phyloP scores from a whole-genome alignment of 2,888 invertebrate species.

The Cephus spinipes region DNA sequence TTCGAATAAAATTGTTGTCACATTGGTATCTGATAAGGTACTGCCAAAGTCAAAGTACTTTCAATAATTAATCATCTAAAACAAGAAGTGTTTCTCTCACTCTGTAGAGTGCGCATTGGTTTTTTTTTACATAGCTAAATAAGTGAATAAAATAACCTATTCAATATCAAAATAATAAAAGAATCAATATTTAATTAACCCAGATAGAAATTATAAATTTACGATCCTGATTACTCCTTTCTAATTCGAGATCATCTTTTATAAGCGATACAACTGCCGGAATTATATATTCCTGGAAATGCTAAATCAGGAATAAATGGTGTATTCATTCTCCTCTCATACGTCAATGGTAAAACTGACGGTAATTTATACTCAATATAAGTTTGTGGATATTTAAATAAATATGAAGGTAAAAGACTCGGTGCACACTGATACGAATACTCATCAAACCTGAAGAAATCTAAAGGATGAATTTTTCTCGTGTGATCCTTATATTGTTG shows the following conservation, averaged over 20 bases:
- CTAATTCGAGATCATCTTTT: constrained; percentile 51
- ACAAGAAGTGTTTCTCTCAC: too few relatives aligned
- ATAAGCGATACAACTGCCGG: constrained; percentile 70
- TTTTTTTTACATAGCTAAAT: too few relatives aligned
- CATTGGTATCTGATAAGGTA: too few relatives aligned
- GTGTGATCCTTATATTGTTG: constrained; percentile 74
- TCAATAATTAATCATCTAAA: too few relatives aligned
- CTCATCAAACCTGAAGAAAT: constrained; percentile 70
- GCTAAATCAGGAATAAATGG: constrained; percentile 72
- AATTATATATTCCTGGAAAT: constrained; percentile 71
- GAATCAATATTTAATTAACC: too few relatives aligned
- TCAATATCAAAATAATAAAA: too few relatives aligned
- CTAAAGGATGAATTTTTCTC: constrained; percentile 71
- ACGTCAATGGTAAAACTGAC: constrained; percentile 68
- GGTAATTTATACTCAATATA: constrained; percentile 74
- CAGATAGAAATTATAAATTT: neutral
- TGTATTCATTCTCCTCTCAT: constrained; percentile 68
- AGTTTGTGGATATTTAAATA: constrained; percentile 69
- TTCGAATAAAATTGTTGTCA: too few relatives aligned
- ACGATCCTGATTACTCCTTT: constrained; percentile 1
- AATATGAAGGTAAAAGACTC: constrained; percentile 62
- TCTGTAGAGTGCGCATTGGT: too few relatives aligned
- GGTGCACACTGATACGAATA: constrained; percentile 71
- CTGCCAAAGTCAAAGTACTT: too few relatives aligned
- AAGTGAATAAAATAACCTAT: too few relatives aligned